A percentile compares a stretch with the other conserved stretches of the same genome.
These are phyloP conservation scores for Epicauta chinensis DNA, from an alignment of 1,140 invertebrate species.

Conservation along the genomic window DNA sequence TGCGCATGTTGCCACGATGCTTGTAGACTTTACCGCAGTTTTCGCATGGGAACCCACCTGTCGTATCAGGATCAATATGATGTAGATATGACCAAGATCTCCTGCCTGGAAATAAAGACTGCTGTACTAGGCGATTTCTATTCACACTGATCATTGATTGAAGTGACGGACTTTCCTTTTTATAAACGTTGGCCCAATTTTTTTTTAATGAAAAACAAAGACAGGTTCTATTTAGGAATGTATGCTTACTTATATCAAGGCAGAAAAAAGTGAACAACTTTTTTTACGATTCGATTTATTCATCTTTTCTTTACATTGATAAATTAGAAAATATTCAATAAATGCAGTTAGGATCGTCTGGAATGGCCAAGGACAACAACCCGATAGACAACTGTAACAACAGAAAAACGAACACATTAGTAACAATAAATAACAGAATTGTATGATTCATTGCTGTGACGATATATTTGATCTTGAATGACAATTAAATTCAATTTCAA, in stretches of 20 bases:
- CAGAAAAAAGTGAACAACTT: constrained; percentile 7
- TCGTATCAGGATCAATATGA: constrained; percentile 29
- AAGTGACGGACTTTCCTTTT: background rate
- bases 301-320: background rate
- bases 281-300: constrained; percentile 7
- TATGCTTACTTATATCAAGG: no score
- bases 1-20: constrained; percentile 47
- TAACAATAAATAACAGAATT: no score
- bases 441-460: no score
- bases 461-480: no score
- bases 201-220: background rate
- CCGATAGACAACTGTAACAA: constrained; percentile 8
- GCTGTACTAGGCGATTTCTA: constrained; percentile 36
- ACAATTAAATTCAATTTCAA: no score
- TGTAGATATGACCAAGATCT: constrained; percentile 33
- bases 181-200: constrained; percentile 14
- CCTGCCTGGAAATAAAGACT: constrained; percentile 40
- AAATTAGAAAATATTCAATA: background rate
- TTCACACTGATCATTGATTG: constrained; percentile 13
- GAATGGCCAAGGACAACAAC: background rate
- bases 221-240: background rate
- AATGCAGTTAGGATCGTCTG: background rate
- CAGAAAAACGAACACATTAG: background rate
- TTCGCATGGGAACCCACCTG: constrained; percentile 42
- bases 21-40: constrained; percentile 47